A percentile compares a stretch with the other conserved stretches of the same genome.
Evolutionary conservation across 1,140 invertebrate species (phyloP).

Genomic region (Brachionus plicatilis): DNA sequence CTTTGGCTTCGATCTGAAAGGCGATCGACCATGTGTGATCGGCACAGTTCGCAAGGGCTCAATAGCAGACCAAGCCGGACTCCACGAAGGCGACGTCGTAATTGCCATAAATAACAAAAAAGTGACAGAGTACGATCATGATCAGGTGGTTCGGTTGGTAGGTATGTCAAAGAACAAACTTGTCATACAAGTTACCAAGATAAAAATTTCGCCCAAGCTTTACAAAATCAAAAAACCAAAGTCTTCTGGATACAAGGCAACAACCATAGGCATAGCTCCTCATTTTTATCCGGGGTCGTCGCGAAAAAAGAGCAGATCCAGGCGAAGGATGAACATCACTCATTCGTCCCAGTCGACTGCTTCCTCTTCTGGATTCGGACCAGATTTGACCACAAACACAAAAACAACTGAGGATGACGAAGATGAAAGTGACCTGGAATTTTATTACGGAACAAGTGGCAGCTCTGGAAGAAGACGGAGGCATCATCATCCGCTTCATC

Average conservation of each 20-base stretch:
- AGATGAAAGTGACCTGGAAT: conserved; percentile 14
- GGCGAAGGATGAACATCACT: background rate
- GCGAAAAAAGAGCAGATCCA: background rate
- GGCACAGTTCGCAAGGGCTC: conserved; percentile 29
- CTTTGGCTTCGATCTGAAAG: conserved; percentile 37
- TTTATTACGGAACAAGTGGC: background rate
- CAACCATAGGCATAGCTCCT: background rate
- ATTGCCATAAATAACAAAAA: conserved; percentile 35
- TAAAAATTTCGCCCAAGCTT: background rate
- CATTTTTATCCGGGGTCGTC: background rate
- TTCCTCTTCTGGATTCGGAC: conserved; percentile 6
- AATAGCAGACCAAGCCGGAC: conserved; percentile 10
- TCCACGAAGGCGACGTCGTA: conserved; percentile 1
- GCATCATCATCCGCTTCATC: background rate
- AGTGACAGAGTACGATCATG: conserved; percentile 35
- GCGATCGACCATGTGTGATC: conserved; percentile 31
- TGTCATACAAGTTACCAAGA: conserved; percentile 7
- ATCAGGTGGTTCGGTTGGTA: conserved; percentile 30
- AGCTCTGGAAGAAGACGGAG: background rate
- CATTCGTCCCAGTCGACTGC: conserved; percentile 13
- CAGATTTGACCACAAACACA: conserved; percentile 3
- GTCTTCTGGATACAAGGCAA: background rate
- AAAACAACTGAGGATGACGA: conserved; percentile 26
- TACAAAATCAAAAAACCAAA: background rate
- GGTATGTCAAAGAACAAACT: conserved; percentile 11